A percentile compares a stretch with the other conserved stretches of the same genome.
Conservation (phyloP, 2,797 vertebrate genomes). For the Pelobates cultripes region DNA sequence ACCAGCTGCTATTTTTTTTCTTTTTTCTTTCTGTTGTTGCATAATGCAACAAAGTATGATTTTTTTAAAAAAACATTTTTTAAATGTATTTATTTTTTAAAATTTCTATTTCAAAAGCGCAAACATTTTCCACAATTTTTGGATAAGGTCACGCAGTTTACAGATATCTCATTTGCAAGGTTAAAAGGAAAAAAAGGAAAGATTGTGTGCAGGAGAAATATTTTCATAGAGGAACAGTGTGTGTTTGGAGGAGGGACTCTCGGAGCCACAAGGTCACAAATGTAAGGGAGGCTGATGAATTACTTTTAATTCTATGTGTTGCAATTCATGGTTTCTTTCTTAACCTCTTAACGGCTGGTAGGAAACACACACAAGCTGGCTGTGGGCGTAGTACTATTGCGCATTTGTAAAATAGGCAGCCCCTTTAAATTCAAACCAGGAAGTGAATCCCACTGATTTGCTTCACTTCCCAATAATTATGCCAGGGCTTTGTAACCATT, state of each 20-base stretch:
- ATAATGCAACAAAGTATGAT: neutral
- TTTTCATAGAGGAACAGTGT: neutral
- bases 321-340: neutral
- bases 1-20: neutral
- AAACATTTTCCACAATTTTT: too few species aligned
- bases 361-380: neutral
- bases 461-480: too few species aligned
- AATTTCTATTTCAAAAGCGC: too few species aligned
- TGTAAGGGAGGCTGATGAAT: neutral
- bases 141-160: neutral
- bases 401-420: too few species aligned
- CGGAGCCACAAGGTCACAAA: constrained; percentile 1
- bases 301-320: constrained; percentile 1
- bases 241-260: neutral
- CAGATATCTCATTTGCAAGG: constrained; percentile 19
- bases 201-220: constrained; percentile 4
- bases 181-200: constrained; percentile 18
- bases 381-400: too few species aligned
- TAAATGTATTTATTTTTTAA: neutral
- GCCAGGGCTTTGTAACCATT: too few species aligned
- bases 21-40: neutral
- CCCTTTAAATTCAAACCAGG: too few species aligned
- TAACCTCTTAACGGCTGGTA: constrained; percentile 26
- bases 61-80: too few species aligned
- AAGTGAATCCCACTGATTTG: too few species aligned